These are phyloP conservation scores for Anthoscopus minutus DNA, from an alignment of 2,113 vertebrate genomes.

Conservation along the genomic window DNA sequence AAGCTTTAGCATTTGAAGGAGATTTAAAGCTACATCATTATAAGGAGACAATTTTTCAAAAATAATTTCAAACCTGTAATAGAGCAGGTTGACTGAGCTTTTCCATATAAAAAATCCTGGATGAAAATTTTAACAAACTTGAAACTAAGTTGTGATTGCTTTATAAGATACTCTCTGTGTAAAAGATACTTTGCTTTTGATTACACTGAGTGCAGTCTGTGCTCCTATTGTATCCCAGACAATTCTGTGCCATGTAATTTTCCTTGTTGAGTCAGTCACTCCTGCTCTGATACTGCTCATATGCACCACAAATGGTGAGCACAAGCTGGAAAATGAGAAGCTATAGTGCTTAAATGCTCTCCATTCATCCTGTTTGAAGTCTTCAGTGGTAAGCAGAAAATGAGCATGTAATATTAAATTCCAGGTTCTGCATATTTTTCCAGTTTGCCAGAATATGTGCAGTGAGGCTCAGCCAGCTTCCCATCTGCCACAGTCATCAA, in stretches of 20 bases:
- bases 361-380: background rate
- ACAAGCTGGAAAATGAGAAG: background rate
- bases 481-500: background rate
- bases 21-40: background rate
- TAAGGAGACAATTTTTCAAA: background rate
- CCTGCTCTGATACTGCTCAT: background rate
- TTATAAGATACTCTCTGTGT: background rate
- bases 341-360: background rate
- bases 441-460: background rate
- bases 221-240: background rate
- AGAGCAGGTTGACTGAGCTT: background rate
- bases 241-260: background rate
- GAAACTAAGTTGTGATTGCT: background rate
- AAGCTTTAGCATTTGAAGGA: background rate
- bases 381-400: conserved; percentile 7
- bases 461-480: background rate
- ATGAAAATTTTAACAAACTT: background rate
- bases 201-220: background rate
- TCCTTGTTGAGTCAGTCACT: conserved; percentile 3
- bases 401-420: background rate
- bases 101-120: background rate
- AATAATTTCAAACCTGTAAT: background rate
- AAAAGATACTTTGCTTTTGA: background rate
- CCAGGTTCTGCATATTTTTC: background rate
- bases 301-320: background rate